Evolutionary conservation across 2,113 vertebrate genomes (phyloP).

Genomic region (Rhinoptilus africanus): DNA sequence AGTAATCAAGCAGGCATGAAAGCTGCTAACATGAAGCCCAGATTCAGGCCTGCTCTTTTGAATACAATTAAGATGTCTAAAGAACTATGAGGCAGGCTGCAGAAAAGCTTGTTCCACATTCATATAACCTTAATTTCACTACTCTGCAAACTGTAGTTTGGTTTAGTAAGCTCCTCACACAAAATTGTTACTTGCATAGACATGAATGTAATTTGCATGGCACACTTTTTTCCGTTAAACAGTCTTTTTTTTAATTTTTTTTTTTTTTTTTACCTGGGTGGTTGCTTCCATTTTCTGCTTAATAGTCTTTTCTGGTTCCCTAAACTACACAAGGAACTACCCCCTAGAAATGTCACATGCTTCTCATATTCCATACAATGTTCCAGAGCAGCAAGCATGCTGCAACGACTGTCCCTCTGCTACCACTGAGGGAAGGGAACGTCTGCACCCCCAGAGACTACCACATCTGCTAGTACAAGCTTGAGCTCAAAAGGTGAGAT

Average conservation of each 20-base stretch:
- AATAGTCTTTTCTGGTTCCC: not conserved
- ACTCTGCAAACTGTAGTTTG: not conserved
- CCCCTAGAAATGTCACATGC: not conserved
- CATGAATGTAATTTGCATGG: no score
- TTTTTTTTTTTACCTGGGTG: not conserved
- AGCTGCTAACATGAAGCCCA: not conserved
- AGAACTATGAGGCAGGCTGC: not conserved
- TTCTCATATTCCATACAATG: not conserved
- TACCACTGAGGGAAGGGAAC: not conserved
- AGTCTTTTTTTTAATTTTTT: no score
- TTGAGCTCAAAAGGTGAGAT: not conserved
- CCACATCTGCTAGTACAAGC: not conserved
- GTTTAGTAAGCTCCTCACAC: not conserved
- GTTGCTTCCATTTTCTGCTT: not conserved
- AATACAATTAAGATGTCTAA: not conserved
- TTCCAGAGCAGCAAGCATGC: not conserved
- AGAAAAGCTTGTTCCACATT: not conserved
- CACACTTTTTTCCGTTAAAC: not conserved
- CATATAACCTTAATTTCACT: not conserved
- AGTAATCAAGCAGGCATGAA: not conserved
- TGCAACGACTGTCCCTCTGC: not conserved
- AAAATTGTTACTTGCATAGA: not conserved
- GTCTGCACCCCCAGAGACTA: not conserved
- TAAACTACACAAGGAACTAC: not conserved
- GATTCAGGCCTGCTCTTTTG: not conserved